phyloP scores from a whole-genome alignment of 2,113 vertebrate species.

The Hippocampus zosterae region DNA sequence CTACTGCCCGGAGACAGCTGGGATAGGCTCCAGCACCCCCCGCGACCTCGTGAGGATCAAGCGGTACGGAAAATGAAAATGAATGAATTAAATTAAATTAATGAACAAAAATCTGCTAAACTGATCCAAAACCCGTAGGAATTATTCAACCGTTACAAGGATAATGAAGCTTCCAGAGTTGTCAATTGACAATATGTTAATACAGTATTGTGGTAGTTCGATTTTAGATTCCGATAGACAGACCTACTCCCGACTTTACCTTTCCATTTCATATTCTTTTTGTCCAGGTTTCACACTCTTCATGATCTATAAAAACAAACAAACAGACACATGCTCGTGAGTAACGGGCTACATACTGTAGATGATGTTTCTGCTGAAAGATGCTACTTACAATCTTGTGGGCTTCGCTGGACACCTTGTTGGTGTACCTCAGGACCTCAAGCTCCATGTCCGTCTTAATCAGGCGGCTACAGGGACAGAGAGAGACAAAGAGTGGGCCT shows the following conservation, averaged over 20 bases:
- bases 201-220: not conserved
- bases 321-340: not conserved
- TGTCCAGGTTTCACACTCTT: constrained; percentile 63
- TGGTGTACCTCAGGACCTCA: constrained; percentile 94
- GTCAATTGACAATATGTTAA: not conserved
- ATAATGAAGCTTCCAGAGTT: not conserved
- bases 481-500: constrained; percentile 4
- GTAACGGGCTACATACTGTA: not conserved
- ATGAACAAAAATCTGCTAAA: too few relatives aligned
- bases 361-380: not conserved
- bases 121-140: not conserved
- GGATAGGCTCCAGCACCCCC: too few relatives aligned
- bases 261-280: constrained; percentile 73
- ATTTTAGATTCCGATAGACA: not conserved
- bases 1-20: too few relatives aligned
- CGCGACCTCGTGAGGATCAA: too few relatives aligned
- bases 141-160: not conserved
- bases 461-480: constrained; percentile 77
- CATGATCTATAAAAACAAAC: constrained; percentile 56
- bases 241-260: constrained; percentile 33
- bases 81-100: too few relatives aligned
- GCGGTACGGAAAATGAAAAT: too few relatives aligned
- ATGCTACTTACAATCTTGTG: constrained; percentile 83
- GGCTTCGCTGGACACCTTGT: constrained; percentile 93
- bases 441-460: constrained; percentile 95